phyloP scores from a whole-genome alignment of 1,140 invertebrate genomes.

The Melanaphis sacchari region DNA sequence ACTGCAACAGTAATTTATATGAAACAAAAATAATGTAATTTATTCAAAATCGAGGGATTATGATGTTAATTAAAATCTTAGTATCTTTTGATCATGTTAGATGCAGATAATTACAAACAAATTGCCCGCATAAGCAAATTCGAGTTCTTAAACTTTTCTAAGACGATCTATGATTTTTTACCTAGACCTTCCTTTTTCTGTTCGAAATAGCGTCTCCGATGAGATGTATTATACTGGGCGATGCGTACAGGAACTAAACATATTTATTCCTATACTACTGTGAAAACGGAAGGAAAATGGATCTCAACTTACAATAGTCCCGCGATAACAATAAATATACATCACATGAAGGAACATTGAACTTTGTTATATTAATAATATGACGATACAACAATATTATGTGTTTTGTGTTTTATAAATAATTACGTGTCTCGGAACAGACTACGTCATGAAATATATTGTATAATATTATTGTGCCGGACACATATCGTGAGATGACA shows the following conservation, averaged over 20 bases:
- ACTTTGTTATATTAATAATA: background rate
- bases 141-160: background rate
- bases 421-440: background rate
- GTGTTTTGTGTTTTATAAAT: background rate
- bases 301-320: background rate
- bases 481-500: background rate
- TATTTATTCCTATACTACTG: background rate
- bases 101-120: background rate
- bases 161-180: too few relatives aligned
- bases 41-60: background rate
- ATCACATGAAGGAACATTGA: background rate
- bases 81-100: background rate
- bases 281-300: background rate
- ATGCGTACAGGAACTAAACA: background rate
- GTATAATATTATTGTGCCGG: background rate
- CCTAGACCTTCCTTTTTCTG: background rate
- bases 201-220: background rate
- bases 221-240: background rate
- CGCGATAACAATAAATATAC: background rate
- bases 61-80: background rate
- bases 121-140: background rate
- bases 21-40: background rate
- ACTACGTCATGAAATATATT: background rate
- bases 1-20: background rate
- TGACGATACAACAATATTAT: background rate